phyloP scores from a whole-genome alignment of 2,113 vertebrate species.

The Mesocricetus auratus region DNA sequence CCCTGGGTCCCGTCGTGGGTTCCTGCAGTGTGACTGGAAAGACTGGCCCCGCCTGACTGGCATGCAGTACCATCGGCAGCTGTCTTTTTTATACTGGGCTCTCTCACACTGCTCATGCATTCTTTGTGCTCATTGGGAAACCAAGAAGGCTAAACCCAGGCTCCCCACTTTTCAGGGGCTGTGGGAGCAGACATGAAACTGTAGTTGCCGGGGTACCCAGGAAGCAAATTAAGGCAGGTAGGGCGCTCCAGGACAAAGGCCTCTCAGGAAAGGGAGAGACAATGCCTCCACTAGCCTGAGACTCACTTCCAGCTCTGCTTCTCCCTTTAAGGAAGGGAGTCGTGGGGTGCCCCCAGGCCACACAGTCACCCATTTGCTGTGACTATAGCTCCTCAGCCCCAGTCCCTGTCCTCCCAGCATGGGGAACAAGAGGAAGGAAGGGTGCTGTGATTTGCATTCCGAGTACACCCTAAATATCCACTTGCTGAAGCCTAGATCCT shows the following conservation, averaged over 20 bases:
- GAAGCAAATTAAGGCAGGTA: background rate
- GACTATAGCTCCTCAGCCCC: background rate
- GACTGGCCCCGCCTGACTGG: background rate
- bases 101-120: background rate
- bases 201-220: background rate
- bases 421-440: background rate
- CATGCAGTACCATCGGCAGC: background rate
- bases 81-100: background rate
- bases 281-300: background rate
- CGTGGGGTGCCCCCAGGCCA: background rate
- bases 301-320: background rate
- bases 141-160: background rate
- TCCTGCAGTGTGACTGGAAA: background rate
- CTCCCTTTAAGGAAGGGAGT: background rate
- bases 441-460: background rate
- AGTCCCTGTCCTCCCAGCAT: background rate
- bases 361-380: background rate
- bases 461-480: background rate
- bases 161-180: background rate
- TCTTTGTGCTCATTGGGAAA: background rate
- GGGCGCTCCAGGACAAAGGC: background rate
- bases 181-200: background rate
- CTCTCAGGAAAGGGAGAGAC: background rate
- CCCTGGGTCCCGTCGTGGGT: background rate
- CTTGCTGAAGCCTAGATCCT: background rate